phyloP scores from a whole-genome alignment of 2,113 vertebrate species.

The Montifringilla adamsi region DNA sequence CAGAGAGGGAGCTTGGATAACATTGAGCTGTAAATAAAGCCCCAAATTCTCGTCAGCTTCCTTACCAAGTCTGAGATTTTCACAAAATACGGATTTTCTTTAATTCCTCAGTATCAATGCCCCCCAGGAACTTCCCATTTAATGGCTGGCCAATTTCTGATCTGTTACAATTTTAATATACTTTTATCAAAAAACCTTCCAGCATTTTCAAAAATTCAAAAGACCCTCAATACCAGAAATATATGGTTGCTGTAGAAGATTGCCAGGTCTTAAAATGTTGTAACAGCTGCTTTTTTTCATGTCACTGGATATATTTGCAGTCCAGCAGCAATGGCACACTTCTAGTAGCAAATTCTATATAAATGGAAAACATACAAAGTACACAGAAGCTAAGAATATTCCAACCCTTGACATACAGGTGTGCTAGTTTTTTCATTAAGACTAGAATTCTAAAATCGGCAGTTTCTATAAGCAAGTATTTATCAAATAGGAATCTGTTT shows the following conservation, averaged over 20 bases:
- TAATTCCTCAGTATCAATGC: background rate
- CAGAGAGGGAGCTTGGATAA: background rate
- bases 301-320: background rate
- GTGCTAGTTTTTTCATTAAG: background rate
- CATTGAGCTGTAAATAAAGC: background rate
- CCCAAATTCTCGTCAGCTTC: background rate
- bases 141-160: background rate
- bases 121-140: background rate
- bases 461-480: background rate
- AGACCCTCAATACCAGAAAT: background rate
- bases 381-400: background rate
- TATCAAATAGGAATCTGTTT: conserved; percentile 15
- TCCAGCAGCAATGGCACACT: background rate
- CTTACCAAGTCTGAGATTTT: background rate
- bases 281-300: background rate
- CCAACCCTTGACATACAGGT: background rate
- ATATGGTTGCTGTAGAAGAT: background rate
- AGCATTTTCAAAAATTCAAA: background rate
- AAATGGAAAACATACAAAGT: background rate
- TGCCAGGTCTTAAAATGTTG: background rate
- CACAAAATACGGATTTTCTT: background rate
- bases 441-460: background rate
- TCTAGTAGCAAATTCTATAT: background rate
- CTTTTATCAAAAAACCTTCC: background rate
- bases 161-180: background rate